Evolutionary conservation across 2,113 vertebrate species (phyloP).

Genomic region (Callocephalon fimbriatum): DNA sequence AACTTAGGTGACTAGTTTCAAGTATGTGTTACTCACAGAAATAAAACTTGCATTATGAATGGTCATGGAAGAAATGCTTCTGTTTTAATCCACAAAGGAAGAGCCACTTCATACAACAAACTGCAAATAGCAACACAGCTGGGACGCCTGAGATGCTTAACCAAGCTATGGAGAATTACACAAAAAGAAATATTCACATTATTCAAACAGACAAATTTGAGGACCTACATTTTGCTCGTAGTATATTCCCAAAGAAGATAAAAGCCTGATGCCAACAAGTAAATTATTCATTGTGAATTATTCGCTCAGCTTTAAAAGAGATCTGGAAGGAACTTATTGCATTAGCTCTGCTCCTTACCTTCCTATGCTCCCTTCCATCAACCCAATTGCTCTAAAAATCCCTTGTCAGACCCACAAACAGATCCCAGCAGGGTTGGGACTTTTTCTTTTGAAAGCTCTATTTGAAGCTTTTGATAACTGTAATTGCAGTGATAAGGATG

Average conservation of each 20-base stretch:
- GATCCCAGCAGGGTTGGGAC: neutral
- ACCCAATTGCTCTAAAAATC: neutral
- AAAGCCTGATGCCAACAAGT: conserved; percentile 27
- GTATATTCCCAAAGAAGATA: neutral
- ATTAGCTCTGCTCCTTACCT: neutral
- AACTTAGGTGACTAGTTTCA: neutral
- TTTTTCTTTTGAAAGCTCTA: neutral
- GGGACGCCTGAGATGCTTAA: neutral
- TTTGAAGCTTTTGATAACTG: neutral
- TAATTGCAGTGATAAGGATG: neutral
- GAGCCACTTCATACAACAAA: neutral
- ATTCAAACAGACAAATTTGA: conserved; percentile 14
- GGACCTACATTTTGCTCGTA: neutral
- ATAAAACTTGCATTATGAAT: neutral
- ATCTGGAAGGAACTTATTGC: neutral
- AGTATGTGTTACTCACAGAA: neutral
- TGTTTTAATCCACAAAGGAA: neutral
- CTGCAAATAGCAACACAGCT: neutral
- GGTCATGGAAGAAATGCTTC: neutral
- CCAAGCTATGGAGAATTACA: neutral
- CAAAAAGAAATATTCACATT: neutral
- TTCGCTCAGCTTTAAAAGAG: neutral
- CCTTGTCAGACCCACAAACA: neutral
- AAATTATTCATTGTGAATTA: conserved; percentile 39
- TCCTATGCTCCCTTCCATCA: neutral